Conservation (phyloP, 2,113 vertebrate genomes). For the Vulpes ferrilata region DNA sequence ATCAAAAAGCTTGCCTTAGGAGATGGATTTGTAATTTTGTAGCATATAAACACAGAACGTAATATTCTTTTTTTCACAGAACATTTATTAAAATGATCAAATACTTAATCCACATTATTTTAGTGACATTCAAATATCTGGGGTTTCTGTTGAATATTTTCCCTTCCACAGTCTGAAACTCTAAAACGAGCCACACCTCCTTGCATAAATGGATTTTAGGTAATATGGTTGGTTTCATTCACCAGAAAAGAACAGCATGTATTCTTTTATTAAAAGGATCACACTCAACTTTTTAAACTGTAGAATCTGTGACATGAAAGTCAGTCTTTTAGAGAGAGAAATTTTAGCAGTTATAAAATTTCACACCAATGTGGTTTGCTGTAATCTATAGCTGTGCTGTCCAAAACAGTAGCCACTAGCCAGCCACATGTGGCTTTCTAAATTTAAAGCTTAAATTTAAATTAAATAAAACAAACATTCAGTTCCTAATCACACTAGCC, state of each 20-base stretch:
- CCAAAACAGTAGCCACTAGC: constrained; percentile 59
- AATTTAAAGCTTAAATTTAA: constrained; percentile 60
- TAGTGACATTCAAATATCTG: background rate
- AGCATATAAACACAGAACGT: background rate
- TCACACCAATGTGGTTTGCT: constrained; percentile 6
- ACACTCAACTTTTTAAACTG: background rate
- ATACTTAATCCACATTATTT: background rate
- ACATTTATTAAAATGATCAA: background rate
- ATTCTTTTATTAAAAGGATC: background rate
- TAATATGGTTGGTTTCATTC: background rate
- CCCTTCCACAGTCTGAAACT: background rate
- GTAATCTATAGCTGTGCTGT: constrained; percentile 22
- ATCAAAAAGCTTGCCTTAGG: background rate
- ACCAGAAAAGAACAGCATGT: background rate
- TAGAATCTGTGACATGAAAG: background rate
- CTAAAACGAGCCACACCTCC: background rate
- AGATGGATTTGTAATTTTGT: background rate
- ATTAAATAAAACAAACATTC: constrained; percentile 52
- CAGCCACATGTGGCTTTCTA: constrained; percentile 75
- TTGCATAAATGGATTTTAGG: background rate
- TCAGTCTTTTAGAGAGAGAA: constrained; percentile 12
- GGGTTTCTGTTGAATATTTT: background rate
- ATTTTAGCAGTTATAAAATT: background rate
- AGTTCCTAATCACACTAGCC: constrained; percentile 23
- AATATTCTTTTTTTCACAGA: background rate